Conservation (phyloP, 2,888 invertebrate species). For the Nomada fabriciana region DNA sequence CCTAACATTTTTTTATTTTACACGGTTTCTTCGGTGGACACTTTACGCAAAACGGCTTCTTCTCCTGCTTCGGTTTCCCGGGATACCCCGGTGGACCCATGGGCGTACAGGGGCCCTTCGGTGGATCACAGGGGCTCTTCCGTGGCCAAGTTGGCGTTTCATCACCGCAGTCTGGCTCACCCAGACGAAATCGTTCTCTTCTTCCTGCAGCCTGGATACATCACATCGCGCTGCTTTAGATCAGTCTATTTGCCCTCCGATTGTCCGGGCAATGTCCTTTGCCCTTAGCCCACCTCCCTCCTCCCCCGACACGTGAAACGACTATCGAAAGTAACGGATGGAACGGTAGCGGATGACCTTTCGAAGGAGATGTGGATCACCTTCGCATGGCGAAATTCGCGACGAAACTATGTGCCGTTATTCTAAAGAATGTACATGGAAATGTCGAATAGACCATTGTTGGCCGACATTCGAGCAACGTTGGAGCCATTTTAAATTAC, state of each 20-base stretch:
- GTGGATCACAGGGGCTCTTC: slow-evolving; percentile 75
- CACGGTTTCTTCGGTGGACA: slow-evolving; percentile 79
- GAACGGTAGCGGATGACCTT: not conserved
- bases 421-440: not conserved
- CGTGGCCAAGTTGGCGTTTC: slow-evolving; percentile 66
- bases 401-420: not conserved
- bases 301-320: not conserved
- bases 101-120: slow-evolving; percentile 76
- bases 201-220: slow-evolving; percentile 49
- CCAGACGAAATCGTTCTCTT: slow-evolving; percentile 55
- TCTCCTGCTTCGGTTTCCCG: slow-evolving; percentile 67
- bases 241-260: slow-evolving; percentile 3
- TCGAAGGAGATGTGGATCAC: not conserved
- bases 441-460: not conserved
- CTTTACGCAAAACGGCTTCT: slow-evolving; percentile 78
- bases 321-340: not conserved
- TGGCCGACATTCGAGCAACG: not conserved
- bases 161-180: slow-evolving; percentile 75
- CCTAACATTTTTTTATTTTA: slow-evolving; percentile 72
- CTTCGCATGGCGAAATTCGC: slow-evolving; percentile 14
- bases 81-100: slow-evolving; percentile 75
- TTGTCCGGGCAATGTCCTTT: slow-evolving; percentile 20
- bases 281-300: slow-evolving; percentile 59
- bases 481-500: not conserved
- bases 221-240: slow-evolving; percentile 32